Evolutionary conservation across 2,113 vertebrate species (phyloP), one percentile per base, ranked within the genome.

Genomic region (Chroicocephalus ridibundus): DNA sequence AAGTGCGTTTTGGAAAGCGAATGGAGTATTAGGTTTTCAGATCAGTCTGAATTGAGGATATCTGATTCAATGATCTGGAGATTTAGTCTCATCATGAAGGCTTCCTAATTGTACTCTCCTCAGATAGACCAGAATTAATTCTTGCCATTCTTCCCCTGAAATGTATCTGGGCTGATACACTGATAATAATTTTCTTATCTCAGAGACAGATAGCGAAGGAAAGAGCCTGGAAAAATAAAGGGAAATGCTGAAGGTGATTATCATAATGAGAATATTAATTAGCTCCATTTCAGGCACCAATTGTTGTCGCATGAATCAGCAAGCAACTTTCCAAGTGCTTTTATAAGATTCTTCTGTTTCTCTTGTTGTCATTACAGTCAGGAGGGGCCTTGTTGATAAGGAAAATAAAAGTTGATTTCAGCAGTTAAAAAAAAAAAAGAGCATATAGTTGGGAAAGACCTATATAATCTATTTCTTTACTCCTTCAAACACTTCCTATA

Each of bases 221-320:
- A 79, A 94, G 70, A 91, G 91, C 31, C 69, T 46, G 52, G 31
- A 22, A 92, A 95, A 93, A 89, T 82, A 82, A 91, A 94, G 68
- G 89, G 84, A 97, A 97, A 85, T 80, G 81, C 72, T 77, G 89
- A 82, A 95, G 84, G 71, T 81, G 66, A 91, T 92, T 94, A 95
- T 93, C 89, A 93, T 93, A 95, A 86, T 80, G 44, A 95, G 86
- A 91, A 97, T 97, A 91, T 93, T 95, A 97, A 96, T 95, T 96
- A 96, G n/a, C 70, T 91, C 80, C 22, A 51, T 94, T 92, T 89
- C 83, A 95, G 84, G 71, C 66, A 57, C 58, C 74, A 47, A 34
- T 91, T 93, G 52, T 64, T 86, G 58, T 70, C 32, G 15, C 55
- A 90, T 65, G 74, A 95, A 77, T 93, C 70, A 77, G 77, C 58